These are phyloP conservation scores for Neostethus bicornis DNA, from an alignment of 2,797 vertebrate genomes.

Conservation along the genomic window DNA sequence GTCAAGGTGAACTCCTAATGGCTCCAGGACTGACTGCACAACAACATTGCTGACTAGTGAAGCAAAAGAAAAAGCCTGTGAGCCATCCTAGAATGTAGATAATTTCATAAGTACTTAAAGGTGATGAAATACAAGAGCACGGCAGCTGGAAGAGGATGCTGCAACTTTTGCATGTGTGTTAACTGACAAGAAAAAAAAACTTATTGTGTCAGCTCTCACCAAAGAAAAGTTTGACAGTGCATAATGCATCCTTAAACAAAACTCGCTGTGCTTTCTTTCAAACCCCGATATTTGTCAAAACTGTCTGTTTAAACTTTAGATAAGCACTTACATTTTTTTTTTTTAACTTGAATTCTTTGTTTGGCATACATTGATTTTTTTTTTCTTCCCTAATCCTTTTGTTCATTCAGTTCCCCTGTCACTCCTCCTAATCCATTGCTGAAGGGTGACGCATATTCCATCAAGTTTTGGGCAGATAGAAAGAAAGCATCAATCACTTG, in stretches of 20 bases:
- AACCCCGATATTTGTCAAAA: neutral
- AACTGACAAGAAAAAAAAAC: slow-evolving; percentile 55
- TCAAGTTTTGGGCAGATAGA: slow-evolving; percentile 12
- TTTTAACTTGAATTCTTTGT: neutral
- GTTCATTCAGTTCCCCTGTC: slow-evolving; percentile 3
- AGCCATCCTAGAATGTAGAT: slow-evolving; percentile 70
- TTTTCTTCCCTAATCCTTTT: slow-evolving; percentile 20
- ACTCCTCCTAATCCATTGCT: slow-evolving; percentile 11
- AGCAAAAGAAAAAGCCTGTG: slow-evolving; percentile 70
- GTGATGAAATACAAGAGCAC: slow-evolving; percentile 77
- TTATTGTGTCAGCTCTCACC: slow-evolving; percentile 48
- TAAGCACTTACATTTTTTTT: slow-evolving; percentile 1
- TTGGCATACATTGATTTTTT: slow-evolving; percentile 10
- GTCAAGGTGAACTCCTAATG: slow-evolving; percentile 68
- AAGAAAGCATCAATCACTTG: neutral
- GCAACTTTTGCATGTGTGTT: slow-evolving; percentile 18
- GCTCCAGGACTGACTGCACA: slow-evolving; percentile 60
- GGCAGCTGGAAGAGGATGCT: slow-evolving; percentile 61
- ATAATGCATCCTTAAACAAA: slow-evolving; percentile 31
- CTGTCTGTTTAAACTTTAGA: neutral
- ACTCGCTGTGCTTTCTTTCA: slow-evolving; percentile 9
- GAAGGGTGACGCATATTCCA: slow-evolving; percentile 11
- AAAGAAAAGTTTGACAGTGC: slow-evolving; percentile 41
- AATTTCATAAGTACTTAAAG: slow-evolving; percentile 82
- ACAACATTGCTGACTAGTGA: slow-evolving; percentile 72